Percentiles rank a stretch among this genome's conserved stretches.
Evolutionary conservation across 1,140 invertebrate genomes (phyloP).

Genomic region (Drosophila equinoxialis): DNA sequence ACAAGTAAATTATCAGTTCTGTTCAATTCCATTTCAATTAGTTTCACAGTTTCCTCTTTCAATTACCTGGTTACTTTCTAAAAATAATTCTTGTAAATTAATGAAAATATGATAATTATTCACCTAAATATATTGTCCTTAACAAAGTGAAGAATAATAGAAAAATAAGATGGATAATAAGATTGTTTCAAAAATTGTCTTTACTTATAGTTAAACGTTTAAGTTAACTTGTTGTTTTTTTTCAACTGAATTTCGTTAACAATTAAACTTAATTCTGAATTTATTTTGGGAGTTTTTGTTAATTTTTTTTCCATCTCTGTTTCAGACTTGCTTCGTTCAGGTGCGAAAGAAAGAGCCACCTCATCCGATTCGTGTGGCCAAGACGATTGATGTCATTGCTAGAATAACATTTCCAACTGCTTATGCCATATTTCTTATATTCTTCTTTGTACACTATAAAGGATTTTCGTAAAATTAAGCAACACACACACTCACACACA

Average conservation of each 20-base stretch:
- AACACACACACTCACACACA: slow-evolving; percentile 33
- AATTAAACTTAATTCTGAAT: too few relatives aligned
- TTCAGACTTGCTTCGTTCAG: slow-evolving; percentile 88
- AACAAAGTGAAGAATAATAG: too few relatives aligned
- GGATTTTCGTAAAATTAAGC: slow-evolving; percentile 86
- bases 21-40: too few relatives aligned
- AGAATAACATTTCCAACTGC: slow-evolving; percentile 95
- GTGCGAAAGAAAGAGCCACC: slow-evolving; percentile 94
- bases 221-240: background rate
- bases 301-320: background rate
- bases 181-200: too few relatives aligned
- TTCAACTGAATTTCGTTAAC: background rate
- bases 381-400: slow-evolving; percentile 97
- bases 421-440: slow-evolving; percentile 95
- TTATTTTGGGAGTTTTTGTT: background rate
- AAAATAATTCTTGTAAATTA: too few relatives aligned
- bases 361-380: slow-evolving; percentile 95
- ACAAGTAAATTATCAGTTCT: too few relatives aligned
- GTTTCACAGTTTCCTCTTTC: too few relatives aligned
- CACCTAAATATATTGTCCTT: too few relatives aligned
- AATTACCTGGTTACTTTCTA: too few relatives aligned
- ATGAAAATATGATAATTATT: too few relatives aligned
- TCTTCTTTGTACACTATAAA: slow-evolving; percentile 97
- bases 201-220: background rate
- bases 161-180: too few relatives aligned